Conservation (phyloP, 2,113 vertebrate genomes). For the Psophia crepitans region DNA sequence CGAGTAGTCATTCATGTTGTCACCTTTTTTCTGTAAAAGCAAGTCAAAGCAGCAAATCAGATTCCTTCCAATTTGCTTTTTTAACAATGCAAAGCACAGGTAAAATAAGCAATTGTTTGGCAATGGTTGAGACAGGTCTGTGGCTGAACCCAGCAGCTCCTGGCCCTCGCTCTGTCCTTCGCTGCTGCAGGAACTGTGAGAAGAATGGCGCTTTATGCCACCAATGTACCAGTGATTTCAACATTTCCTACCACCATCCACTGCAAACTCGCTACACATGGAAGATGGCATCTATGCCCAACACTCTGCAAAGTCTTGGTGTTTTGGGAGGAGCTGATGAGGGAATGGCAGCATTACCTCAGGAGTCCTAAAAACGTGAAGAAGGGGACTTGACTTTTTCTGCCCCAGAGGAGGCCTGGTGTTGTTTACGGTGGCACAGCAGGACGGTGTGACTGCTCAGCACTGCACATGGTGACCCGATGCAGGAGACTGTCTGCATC, state of each 20-base stretch:
- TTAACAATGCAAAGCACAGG: not conserved
- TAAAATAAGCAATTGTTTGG: not conserved
- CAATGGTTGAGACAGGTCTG: not conserved
- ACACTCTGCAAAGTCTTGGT: not conserved
- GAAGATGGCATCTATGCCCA: not conserved
- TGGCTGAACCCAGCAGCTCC: not conserved
- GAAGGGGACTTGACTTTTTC: not conserved
- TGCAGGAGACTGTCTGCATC: not conserved
- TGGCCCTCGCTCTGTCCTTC: not conserved
- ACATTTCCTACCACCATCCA: not conserved
- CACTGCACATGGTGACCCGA: accelerated
- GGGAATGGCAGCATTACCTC: not conserved
- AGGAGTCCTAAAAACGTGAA: not conserved
- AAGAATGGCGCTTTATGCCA: not conserved
- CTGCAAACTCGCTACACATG: accelerated
- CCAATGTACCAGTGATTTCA: not conserved
- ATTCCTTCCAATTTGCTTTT: not conserved
- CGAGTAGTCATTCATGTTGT: accelerated
- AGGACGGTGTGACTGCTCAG: not conserved
- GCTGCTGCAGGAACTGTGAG: not conserved
- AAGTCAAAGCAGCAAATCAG: not conserved
- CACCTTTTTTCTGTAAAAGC: not conserved
- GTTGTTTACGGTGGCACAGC: not conserved
- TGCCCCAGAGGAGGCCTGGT: not conserved
- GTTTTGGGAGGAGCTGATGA: not conserved